Percentiles rank a stretch among this genome's conserved stretches.
phyloP scores from a whole-genome alignment of 1,140 invertebrate genomes.

The Goniozus legneri region DNA sequence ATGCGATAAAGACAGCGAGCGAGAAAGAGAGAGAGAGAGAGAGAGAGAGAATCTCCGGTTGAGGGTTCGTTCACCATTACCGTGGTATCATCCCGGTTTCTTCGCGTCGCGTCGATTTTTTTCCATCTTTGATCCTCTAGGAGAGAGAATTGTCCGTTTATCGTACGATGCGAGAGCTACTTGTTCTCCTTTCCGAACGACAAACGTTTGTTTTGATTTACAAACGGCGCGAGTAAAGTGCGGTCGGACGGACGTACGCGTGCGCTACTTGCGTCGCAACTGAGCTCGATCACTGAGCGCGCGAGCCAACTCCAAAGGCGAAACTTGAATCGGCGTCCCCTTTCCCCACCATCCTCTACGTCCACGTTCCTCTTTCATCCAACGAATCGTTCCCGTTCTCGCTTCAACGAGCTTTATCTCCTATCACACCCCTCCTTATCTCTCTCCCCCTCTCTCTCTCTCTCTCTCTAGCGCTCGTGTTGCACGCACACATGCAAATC shows the following conservation, averaged over 20 bases:
- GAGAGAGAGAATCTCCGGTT: no score
- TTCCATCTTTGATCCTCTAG: no score
- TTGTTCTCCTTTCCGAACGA: no score
- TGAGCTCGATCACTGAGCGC: not conserved
- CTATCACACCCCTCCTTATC: not conserved
- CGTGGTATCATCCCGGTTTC: no score
- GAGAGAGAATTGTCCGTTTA: no score
- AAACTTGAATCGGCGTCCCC: slow-evolving; percentile 1
- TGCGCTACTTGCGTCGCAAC: not conserved
- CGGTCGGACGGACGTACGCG: not conserved
- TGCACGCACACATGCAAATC: slow-evolving; percentile 1
- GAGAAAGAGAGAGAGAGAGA: no score
- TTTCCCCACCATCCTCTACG: not conserved
- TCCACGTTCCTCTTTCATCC: not conserved
- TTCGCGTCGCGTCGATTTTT: no score
- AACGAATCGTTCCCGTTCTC: not conserved
- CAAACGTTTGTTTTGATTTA: no score
- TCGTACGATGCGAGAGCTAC: no score
- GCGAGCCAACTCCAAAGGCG: slow-evolving; percentile 1
- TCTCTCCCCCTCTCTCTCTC: not conserved
- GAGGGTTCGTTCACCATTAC: no score
- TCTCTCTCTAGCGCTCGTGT: not conserved
- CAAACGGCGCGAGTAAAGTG: no score
- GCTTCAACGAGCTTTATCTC: not conserved
- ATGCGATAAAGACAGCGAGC: no score